Conservation (phyloP, 2,797 vertebrate species). For the Micromesistius poutassou region DNA sequence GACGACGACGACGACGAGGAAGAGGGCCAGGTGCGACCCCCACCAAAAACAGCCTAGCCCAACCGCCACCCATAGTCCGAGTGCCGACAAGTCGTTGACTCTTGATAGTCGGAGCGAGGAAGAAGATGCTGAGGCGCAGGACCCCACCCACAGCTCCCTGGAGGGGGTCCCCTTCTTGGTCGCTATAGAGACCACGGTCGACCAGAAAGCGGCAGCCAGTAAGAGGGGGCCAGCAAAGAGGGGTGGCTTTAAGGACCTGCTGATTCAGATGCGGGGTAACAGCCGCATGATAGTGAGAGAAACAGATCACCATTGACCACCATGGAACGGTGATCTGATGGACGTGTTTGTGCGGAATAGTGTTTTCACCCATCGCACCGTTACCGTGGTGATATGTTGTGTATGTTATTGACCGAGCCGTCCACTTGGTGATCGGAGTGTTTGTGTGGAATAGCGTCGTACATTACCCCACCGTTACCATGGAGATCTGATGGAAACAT, state of each 20-base stretch:
- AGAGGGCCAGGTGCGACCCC: conserved; percentile 23
- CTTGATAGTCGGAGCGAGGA: not conserved
- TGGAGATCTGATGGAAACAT: not conserved
- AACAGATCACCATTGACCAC: not conserved
- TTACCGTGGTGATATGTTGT: not conserved
- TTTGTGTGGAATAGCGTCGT: too few relatives aligned
- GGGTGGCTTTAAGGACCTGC: conserved; percentile 45
- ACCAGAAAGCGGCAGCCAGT: not conserved
- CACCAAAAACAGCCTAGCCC: not conserved
- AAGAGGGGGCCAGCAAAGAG: not conserved
- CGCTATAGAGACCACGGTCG: not conserved
- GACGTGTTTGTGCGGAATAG: not conserved
- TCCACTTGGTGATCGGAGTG: too few relatives aligned
- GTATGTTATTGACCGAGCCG: too few relatives aligned
- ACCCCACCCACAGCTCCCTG: not conserved
- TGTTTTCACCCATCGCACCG: not conserved
- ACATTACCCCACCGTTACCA: not conserved
- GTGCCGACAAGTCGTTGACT: not conserved
- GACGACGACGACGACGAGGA: conserved; percentile 25
- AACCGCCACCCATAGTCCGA: not conserved
- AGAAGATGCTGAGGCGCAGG: not conserved
- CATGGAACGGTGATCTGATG: not conserved
- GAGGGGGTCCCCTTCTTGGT: not conserved
- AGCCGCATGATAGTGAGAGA: conserved; percentile 55
- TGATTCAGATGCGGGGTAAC: conserved; percentile 46